Evolutionary conservation across 2,888 invertebrate genomes (phyloP).

Genomic region (Invenusta paracnida): DNA sequence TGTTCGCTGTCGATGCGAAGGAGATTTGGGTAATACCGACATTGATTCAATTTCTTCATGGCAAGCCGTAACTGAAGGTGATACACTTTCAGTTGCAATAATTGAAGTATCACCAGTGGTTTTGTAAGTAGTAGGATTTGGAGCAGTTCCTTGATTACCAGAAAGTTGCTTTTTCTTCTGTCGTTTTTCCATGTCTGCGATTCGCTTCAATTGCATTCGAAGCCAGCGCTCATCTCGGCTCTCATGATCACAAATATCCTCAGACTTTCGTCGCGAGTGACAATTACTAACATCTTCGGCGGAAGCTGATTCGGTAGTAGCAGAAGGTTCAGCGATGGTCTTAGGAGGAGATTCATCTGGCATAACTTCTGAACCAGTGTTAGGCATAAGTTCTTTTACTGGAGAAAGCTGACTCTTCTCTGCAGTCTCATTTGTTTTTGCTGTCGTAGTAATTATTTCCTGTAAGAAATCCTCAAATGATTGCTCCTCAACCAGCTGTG

Average conservation of each 20-base stretch:
- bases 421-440: background rate
- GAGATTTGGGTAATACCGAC: background rate
- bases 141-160: background rate
- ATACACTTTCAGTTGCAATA: background rate
- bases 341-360: background rate
- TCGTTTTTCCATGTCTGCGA: conserved; percentile 11
- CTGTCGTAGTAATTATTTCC: background rate
- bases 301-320: background rate
- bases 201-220: background rate
- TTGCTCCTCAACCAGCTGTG: background rate
- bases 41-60: background rate
- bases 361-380: background rate
- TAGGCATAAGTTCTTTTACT: background rate
- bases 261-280: background rate
- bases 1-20: background rate
- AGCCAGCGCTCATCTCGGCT: background rate
- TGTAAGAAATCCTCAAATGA: background rate
- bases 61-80: background rate
- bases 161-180: background rate
- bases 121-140: too few species aligned
- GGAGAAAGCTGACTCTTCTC: background rate
- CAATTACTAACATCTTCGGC: background rate
- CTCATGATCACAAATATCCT: background rate
- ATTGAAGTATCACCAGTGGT: too few species aligned
- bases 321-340: background rate